Evolutionary conservation across 2,113 vertebrate genomes (phyloP).

Genomic region (Cyprinodon variegatus): DNA sequence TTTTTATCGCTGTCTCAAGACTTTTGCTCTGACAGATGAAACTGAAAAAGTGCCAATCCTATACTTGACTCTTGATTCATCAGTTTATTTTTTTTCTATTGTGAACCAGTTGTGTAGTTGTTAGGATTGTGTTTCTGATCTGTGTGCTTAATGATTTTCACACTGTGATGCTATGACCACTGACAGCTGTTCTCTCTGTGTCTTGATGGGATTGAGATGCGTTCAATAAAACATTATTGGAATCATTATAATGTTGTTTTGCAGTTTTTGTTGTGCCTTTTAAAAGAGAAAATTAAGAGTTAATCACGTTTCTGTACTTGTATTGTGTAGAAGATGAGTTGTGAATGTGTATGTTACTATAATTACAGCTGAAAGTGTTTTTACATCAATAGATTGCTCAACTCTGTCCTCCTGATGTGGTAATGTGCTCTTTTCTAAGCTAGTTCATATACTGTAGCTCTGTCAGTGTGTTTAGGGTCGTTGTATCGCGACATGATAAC

Average conservation of each 20-base stretch:
- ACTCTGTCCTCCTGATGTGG: too few relatives aligned
- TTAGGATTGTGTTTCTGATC: constrained; percentile 34
- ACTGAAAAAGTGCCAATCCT: constrained; percentile 65
- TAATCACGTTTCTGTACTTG: not conserved
- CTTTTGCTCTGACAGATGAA: constrained; percentile 45
- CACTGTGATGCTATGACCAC: constrained; percentile 39
- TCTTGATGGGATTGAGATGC: constrained; percentile 53
- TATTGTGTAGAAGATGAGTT: too few relatives aligned
- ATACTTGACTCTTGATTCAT: constrained; percentile 66
- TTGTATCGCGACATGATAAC: too few relatives aligned
- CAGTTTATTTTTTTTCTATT: constrained; percentile 16
- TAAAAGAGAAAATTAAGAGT: not conserved
- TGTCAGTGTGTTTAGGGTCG: too few relatives aligned
- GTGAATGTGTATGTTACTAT: too few relatives aligned
- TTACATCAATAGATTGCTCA: too few relatives aligned
- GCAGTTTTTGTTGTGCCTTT: not conserved
- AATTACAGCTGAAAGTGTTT: too few relatives aligned
- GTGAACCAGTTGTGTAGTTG: constrained; percentile 23
- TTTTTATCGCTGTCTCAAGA: constrained; percentile 55
- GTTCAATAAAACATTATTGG: constrained; percentile 49
- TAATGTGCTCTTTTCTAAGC: too few relatives aligned
- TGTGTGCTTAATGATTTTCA: constrained; percentile 26
- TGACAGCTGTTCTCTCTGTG: constrained; percentile 33
- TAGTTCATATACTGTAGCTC: too few relatives aligned
- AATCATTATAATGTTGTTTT: constrained; percentile 9